Evolutionary conservation across 2,797 vertebrate genomes (phyloP).

Genomic region (Gobionotothen gibberifrons): DNA sequence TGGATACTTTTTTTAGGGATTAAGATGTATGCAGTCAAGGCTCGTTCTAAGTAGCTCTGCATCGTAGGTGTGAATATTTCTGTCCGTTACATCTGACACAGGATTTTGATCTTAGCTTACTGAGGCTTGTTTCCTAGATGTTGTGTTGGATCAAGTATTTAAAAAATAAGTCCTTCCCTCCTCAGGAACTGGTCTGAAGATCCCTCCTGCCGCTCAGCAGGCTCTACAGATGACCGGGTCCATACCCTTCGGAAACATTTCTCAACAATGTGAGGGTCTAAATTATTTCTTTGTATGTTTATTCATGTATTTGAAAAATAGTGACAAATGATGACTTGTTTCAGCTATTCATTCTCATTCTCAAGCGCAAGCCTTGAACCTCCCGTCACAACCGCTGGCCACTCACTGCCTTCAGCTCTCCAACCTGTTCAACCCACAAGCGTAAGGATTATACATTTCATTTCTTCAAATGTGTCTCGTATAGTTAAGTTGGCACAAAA

Average conservation of each 20-base stretch:
- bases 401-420: constrained; percentile 99
- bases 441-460: constrained; percentile 83
- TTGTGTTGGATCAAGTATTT: neutral
- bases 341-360: constrained; percentile 78
- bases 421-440: constrained; percentile 98
- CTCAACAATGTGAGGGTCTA: constrained; percentile 79
- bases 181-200: constrained; percentile 96
- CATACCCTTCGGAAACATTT: constrained; percentile 92
- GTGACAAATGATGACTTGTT: constrained; percentile 7
- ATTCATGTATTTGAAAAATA: neutral
- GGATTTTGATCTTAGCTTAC: neutral
- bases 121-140: neutral
- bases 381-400: constrained; percentile 93
- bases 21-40: neutral
- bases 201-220: constrained; percentile 97
- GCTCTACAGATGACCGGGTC: constrained; percentile 97
- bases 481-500: no score
- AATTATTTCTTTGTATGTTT: no score
- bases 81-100: neutral
- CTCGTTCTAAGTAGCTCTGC: neutral
- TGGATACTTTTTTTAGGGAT: neutral
- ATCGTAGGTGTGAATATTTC: neutral
- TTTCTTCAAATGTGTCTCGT: neutral
- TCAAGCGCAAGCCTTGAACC: constrained; percentile 81
- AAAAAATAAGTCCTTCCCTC: neutral